Base-by-base conservation (phyloP, 1,140 invertebrate genomes). In the Bombus fervidus region DNA sequence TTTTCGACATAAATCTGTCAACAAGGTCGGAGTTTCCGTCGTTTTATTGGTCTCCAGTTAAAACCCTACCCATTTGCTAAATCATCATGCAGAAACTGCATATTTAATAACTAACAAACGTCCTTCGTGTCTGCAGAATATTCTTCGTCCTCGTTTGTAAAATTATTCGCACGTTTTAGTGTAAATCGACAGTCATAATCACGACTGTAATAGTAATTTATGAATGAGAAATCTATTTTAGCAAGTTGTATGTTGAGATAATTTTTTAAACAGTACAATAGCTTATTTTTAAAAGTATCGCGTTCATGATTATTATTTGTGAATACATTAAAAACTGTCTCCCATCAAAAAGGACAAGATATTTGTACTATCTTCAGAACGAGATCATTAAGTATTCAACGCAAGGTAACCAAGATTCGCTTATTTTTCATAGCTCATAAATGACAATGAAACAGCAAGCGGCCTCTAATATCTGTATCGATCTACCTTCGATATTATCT, bases 101-200 rank as follows among this genome's bases (percentile, higher is more conserved):
- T 81, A 81, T 86, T 69, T 78, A 82, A 87, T 91, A 93, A 94
- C 92, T 94, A 92, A 86, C 88, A 76, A 82, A 72, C 87, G 92
- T 92, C 82, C 91, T 92, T 87, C 47, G 47, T 53, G 47, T 22
- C 18, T 53, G 0, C 18, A 53, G 47, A 53, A 53, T 22, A 53
- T 1, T 53, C 18, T 53, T 53, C 84, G 73, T 28, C 6, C 28
- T 25, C 1, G 15, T n/a, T 0, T 34, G 41, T 18, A 28, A 4
- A 25, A 37, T 39, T 39, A 37, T 64, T 75, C 1, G 1, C 31
- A 53, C 18, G 34, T 37, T 28, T 34, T 43, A 4, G 53, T 34
- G 22, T 25, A 73, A 43, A 18, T 41, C 1, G 13, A 62, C 31
- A 34, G 22, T 64, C 34, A 41, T 9, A 18, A 3, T 69, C 22